Base-by-base conservation (phyloP, 53 echinoderm and acorn worm genomes). In the Apostichopus leukothele region DNA sequence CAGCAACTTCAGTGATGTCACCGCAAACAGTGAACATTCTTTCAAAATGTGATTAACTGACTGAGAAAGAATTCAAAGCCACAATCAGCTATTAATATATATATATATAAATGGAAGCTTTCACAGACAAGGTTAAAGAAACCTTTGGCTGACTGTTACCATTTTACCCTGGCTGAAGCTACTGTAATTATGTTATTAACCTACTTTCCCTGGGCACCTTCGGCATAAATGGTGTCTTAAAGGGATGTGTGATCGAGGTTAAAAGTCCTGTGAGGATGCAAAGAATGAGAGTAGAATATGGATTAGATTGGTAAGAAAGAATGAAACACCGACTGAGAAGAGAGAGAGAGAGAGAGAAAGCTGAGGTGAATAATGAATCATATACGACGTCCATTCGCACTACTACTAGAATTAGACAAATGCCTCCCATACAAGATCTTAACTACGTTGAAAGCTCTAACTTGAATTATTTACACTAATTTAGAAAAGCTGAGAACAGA, bases 141-240 rank as follows among this genome's bases (percentile, higher is more conserved):
- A 71, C 71, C 71, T 71, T 71, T 71, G 16, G 71, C 71, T 71
- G 71, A 71, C 71, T 71, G 71, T 71, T 71, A 71, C 71, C 71
- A 71, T 71, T 71, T 39, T 19, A 71, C 71, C 18, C 71, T 71
- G 18, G 71, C 71, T 18, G 20, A 71, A 71, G 20, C 71, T 52
- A 53, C 52, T 52, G 52, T 14, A 79, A 79, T 79, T 79, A 79
- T 79, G 54, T n/a, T 79, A 79, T 79, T 79, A 79, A 79, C 79
- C 79, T 79, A 79, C 54, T 79, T 77, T 39, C 19, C 79, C 18
- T n/a, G 79, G 51, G n/a, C 18, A 18, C 71, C 20, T 71, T 18
- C n/a, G 71, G 71, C 71, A 71, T 71, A 71, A 71, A 71, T 71
- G 71, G 18, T 19, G 20, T 16, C 14, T 71, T 71, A 71, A 71